Percentiles rank a stretch among this genome's conserved stretches.
Evolutionary conservation across 2,113 vertebrate species (phyloP).

Genomic region (Tragelaphus buxtoni): DNA sequence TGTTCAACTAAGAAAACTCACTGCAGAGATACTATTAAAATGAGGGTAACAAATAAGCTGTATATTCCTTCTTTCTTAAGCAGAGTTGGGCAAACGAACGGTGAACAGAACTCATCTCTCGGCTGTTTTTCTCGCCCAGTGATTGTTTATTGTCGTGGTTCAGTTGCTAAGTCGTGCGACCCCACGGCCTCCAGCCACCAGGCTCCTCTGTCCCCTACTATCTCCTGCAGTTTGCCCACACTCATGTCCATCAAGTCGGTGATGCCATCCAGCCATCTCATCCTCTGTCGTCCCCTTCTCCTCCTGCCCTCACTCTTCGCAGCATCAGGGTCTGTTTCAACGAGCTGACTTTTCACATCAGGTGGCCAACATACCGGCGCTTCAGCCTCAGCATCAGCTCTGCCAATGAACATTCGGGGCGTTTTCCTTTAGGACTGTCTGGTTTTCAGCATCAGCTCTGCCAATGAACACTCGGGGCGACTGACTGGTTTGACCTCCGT

Average conservation of each 20-base stretch:
- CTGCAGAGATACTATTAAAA: neutral
- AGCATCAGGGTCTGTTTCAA: neutral
- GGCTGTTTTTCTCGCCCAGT: neutral
- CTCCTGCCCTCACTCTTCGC: neutral
- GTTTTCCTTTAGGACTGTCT: neutral
- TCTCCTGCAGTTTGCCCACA: neutral
- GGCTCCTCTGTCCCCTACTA: fast-evolving
- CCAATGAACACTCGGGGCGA: too few species aligned
- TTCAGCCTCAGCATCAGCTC: neutral
- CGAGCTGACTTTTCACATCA: neutral
- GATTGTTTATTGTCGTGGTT: neutral
- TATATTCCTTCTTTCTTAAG: neutral
- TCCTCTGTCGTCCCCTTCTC: neutral
- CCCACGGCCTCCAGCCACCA: fast-evolving
- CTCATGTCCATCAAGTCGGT: fast-evolving
- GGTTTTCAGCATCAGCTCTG: too few species aligned
- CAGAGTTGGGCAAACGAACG: neutral
- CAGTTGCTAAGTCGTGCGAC: fast-evolving
- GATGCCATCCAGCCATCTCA: neutral
- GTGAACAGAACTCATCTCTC: neutral
- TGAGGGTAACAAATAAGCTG: neutral
- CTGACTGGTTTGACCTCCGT: neutral
- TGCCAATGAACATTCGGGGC: fast-evolving
- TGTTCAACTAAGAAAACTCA: neutral
- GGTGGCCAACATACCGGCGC: neutral